Evolutionary conservation across 1,140 invertebrate genomes (phyloP).

Genomic region (Bombyx mandarina): DNA sequence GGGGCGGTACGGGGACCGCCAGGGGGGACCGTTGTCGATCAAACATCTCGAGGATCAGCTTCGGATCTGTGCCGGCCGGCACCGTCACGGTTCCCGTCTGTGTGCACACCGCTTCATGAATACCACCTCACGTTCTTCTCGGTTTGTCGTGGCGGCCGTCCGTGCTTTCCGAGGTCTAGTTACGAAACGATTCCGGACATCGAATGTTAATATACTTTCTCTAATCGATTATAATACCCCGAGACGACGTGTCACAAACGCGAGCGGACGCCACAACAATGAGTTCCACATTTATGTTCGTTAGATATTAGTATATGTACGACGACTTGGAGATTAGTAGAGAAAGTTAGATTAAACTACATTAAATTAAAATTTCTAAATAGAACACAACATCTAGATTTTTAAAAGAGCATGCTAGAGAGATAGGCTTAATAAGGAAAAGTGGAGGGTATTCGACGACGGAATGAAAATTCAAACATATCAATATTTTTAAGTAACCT

Average conservation of each 20-base stretch:
- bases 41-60: slow-evolving; percentile 70
- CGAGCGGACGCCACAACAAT: slow-evolving; percentile 64
- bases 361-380: slow-evolving; percentile 4
- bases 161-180: slow-evolving; percentile 29
- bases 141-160: slow-evolving; percentile 46
- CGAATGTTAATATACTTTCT: slow-evolving; percentile 1
- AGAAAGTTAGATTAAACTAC: slow-evolving; percentile 6
- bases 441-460: background rate
- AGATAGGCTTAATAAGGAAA: background rate
- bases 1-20: slow-evolving; percentile 43
- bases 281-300: slow-evolving; percentile 12
- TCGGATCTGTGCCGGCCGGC: slow-evolving; percentile 67
- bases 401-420: background rate
- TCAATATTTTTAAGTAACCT: no score
- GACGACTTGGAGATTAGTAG: slow-evolving; percentile 17
- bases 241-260: slow-evolving; percentile 20
- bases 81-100: slow-evolving; percentile 70
- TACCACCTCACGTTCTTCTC: slow-evolving; percentile 64
- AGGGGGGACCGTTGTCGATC: slow-evolving; percentile 62
- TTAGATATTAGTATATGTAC: slow-evolving; percentile 17
- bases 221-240: slow-evolving; percentile 1
- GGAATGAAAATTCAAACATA: background rate
- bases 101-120: slow-evolving; percentile 37
- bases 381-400: background rate
- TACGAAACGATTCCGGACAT: slow-evolving; percentile 4